Percentiles rank a stretch among this genome's conserved stretches.
Evolutionary conservation across 2,797 vertebrate species (phyloP).

Genomic region (Halcyon leucocephala): DNA sequence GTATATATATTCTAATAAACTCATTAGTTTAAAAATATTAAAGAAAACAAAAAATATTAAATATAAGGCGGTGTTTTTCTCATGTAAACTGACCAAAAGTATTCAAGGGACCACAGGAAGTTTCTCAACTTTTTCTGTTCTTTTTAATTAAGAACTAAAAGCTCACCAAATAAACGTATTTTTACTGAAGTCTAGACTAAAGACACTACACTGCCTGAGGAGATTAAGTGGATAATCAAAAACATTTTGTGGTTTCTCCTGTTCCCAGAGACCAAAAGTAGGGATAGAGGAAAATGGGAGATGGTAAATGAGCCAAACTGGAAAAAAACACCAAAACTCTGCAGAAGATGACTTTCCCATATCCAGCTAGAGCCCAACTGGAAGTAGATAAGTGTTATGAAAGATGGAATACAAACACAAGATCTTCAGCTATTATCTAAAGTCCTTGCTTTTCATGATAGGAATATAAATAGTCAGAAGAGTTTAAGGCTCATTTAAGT

Average conservation of each 20-base stretch:
- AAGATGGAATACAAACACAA: neutral
- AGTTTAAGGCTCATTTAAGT: neutral
- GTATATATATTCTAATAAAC: too few relatives aligned
- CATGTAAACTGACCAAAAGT: neutral
- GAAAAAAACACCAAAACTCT: neutral
- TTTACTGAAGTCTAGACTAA: slow-evolving; percentile 47
- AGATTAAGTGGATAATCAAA: slow-evolving; percentile 52
- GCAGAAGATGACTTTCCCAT: neutral
- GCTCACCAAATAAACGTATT: slow-evolving; percentile 26
- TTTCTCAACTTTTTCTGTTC: neutral
- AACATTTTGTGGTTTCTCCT: slow-evolving; percentile 45
- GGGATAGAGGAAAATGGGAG: neutral
- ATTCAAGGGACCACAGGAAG: neutral
- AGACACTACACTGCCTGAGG: neutral
- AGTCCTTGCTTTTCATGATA: neutral
- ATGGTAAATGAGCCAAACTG: neutral
- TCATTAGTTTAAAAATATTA: neutral
- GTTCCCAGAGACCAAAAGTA: slow-evolving; percentile 40
- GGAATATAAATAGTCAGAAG: neutral
- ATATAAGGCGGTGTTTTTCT: neutral
- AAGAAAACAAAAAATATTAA: neutral
- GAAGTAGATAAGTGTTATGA: neutral
- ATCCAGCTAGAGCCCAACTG: neutral
- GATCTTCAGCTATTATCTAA: neutral
- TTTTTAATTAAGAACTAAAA: neutral